phyloP scores from a whole-genome alignment of 2,797 vertebrate species.

The Austrolebias charrua region DNA sequence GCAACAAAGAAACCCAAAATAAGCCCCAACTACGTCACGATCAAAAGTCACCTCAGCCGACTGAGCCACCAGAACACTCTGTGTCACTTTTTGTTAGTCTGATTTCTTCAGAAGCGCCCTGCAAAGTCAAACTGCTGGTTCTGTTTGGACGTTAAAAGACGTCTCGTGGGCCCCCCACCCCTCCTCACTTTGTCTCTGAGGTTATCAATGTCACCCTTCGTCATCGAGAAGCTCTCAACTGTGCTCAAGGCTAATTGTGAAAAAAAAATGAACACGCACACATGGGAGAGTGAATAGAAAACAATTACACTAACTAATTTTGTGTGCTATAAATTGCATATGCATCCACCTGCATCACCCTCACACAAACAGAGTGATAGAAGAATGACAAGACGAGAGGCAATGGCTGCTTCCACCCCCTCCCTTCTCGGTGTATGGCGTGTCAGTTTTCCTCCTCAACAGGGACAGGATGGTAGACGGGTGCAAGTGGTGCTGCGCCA shows the following conservation, averaged over 20 bases:
- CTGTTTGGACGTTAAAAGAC: not conserved
- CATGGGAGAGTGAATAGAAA: constrained; percentile 41
- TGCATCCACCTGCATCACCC: constrained; percentile 15
- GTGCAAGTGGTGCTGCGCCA: constrained; percentile 47
- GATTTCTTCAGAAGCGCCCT: constrained; percentile 25
- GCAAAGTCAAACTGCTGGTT: constrained; percentile 21
- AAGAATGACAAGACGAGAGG: constrained; percentile 38
- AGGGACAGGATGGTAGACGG: constrained; percentile 62
- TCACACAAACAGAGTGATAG: constrained; percentile 35
- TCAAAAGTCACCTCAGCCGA: constrained; percentile 18
- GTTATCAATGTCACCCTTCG: constrained; percentile 47
- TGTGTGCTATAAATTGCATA: constrained; percentile 30
- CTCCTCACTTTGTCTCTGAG: constrained; percentile 15
- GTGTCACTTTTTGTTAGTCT: constrained; percentile 33
- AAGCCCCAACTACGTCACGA: constrained; percentile 28
- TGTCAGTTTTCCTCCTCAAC: constrained; percentile 67
- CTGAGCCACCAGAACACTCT: constrained; percentile 16
- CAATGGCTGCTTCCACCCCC: constrained; percentile 4
- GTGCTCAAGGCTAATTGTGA: constrained; percentile 57
- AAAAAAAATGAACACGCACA: constrained; percentile 33
- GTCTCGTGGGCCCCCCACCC: not conserved
- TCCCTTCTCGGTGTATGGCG: constrained; percentile 18
- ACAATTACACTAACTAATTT: constrained; percentile 55
- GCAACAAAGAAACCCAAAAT: constrained; percentile 29
- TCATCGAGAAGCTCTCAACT: constrained; percentile 33